Evolutionary conservation across 2,113 vertebrate genomes (phyloP).

Genomic region (Sylvia atricapilla): DNA sequence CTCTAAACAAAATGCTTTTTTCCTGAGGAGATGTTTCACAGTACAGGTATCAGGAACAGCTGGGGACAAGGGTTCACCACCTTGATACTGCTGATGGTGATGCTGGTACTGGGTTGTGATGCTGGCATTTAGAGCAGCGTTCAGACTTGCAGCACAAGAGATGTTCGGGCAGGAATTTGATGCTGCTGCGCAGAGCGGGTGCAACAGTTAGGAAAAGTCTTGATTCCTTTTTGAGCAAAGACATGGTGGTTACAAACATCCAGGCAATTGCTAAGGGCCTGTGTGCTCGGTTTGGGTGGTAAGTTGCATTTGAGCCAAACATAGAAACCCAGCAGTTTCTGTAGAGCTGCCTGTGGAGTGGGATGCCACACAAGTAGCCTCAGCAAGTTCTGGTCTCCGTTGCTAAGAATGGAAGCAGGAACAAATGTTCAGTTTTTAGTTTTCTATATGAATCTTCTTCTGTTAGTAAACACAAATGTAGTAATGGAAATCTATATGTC

Average conservation of each 20-base stretch:
- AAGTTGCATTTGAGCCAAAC: background rate
- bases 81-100: background rate
- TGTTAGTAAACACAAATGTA: background rate
- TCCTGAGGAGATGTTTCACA: background rate
- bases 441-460: background rate
- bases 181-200: background rate
- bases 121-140: background rate
- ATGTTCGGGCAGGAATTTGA: background rate
- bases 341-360: background rate
- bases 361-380: constrained; percentile 41
- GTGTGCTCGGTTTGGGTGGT: background rate
- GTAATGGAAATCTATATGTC: background rate
- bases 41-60: background rate
- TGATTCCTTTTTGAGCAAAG: constrained; percentile 38
- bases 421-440: background rate
- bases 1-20: background rate
- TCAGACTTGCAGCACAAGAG: background rate
- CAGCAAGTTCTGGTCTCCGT: background rate
- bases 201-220: background rate
- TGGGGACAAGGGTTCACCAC: background rate
- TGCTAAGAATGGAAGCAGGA: background rate
- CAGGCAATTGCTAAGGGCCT: background rate
- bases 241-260: background rate
- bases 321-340: constrained; percentile 26
- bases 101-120: background rate